phyloP scores from a whole-genome alignment of 2,888 invertebrate genomes.

The Torymus aiolomorphi region DNA sequence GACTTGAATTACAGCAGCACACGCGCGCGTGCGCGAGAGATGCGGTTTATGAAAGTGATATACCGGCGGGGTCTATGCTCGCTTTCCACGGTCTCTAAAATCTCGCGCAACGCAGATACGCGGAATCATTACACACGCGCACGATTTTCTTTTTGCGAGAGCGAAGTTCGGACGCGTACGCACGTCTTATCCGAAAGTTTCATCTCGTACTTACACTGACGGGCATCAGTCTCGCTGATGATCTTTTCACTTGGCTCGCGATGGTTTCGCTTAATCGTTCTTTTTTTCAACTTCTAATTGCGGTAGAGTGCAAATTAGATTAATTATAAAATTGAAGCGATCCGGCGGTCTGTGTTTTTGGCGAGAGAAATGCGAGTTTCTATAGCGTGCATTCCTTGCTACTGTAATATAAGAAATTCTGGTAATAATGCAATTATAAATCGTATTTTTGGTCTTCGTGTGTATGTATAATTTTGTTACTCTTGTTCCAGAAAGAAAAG shows the following conservation, averaged over 20 bases:
- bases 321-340: not conserved
- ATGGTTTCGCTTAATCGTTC: not conserved
- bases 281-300: not conserved
- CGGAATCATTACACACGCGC: not conserved
- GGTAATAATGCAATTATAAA: too few species aligned
- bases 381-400: too few species aligned
- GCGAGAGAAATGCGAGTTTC: too few species aligned
- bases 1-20: slow-evolving; percentile 4
- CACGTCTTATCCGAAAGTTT: slow-evolving; percentile 31
- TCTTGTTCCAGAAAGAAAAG: too few species aligned
- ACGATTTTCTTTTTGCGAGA: slow-evolving; percentile 11
- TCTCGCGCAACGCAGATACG: not conserved
- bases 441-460: too few species aligned
- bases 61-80: not conserved
- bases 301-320: slow-evolving; percentile 9
- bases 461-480: too few species aligned
- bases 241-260: too few species aligned
- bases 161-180: slow-evolving; percentile 7
- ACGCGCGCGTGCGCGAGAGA: too few species aligned
- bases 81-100: slow-evolving; percentile 3
- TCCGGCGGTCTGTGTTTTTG: not conserved
- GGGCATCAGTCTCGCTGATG: too few species aligned
- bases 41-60: slow-evolving; percentile 24
- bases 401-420: too few species aligned
- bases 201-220: slow-evolving; percentile 15